phyloP scores from a whole-genome alignment of 2,888 invertebrate species.

The Drosophila pseudotakahashii region DNA sequence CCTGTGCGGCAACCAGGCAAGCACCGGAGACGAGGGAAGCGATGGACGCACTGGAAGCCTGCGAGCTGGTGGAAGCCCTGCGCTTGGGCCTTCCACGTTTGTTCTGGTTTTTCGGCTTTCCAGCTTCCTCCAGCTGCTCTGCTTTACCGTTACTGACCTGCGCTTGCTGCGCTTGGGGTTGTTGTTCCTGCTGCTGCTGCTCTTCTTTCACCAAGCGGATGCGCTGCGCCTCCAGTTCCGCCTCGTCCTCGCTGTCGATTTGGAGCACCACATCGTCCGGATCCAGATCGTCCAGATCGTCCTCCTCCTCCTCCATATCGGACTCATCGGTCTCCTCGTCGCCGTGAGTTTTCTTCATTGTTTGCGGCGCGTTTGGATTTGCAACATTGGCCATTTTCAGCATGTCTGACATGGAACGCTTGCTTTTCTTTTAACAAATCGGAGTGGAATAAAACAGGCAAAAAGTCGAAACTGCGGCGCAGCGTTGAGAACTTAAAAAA shows the following conservation, averaged over 20 bases:
- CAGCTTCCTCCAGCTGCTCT: conserved; percentile 16
- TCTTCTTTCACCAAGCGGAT: conserved; percentile 73
- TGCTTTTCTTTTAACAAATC: conserved; percentile 38
- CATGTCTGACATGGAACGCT: conserved; percentile 54
- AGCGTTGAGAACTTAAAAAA: conserved; percentile 60
- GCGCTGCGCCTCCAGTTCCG: conserved; percentile 80
- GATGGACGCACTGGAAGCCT: conserved; percentile 23
- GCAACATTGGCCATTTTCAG: conserved; percentile 68
- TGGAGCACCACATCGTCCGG: conserved; percentile 71
- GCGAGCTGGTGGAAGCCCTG: conserved; percentile 26
- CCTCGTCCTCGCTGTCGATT: conserved; percentile 81
- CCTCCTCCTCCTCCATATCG: conserved; percentile 56
- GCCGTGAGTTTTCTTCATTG: conserved; percentile 65
- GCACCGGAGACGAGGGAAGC: conserved; percentile 13
- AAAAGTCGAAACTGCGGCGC: conserved; percentile 27
- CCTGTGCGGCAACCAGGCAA: conserved; percentile 38
- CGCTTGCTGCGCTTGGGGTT: conserved; percentile 31
- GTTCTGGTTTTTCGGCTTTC: conserved; percentile 30
- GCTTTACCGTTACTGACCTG: conserved; percentile 41
- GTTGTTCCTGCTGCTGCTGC: conserved; percentile 28
- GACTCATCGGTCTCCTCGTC: conserved; percentile 69
- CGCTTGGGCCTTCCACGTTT: conserved; percentile 60
- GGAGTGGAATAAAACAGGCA: conserved; percentile 24
- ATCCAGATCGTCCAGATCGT: conserved; percentile 54
- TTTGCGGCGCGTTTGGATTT: conserved; percentile 53